Base-by-base conservation (phyloP, 1,140 invertebrate species). In the Leptinotarsa texana region DNA sequence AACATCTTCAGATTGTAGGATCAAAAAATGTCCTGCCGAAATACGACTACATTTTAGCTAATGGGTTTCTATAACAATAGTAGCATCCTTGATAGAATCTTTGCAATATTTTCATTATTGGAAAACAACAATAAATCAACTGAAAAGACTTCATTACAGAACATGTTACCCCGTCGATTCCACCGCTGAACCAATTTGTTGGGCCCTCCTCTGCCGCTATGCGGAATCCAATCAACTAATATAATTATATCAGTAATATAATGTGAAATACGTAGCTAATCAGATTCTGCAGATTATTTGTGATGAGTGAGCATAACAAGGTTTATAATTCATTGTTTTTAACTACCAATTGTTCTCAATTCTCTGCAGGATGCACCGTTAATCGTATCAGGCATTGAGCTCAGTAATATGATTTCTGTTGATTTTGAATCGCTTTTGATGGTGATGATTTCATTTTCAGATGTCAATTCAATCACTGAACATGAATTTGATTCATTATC, bases 291-390 rank as follows among this genome's bases (percentile, higher is more conserved):
- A 57, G 51, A 42, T 57, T 17, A 57, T 57, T 17, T 57, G 13
- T 57, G 51, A 57, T 57, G 51, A 57, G 51, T 57, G 51, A 57
- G 13, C n/a, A 57, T 57, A 57, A 57, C 51, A 17, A 57, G 51
- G 51, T 57, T 57, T 57, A 57, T 57, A 57, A 57, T 57, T 57
- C n/a, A 57, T 57, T 57, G 51, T 57, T 57, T 57, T 57, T 57
- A 18, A 15, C 13, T 57, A 57, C 51, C 17, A 17, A 57, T 18
- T 57, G 51, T 17, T 57, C 51, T 18, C 51, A 6, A 57, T 57
- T 57, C 51, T n/a, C 51, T 57, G 51, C 51, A 57, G 51, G 51
- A 57, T 57, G 51, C 51, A 57, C 13, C 51, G 15, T 15, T 15
- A 18, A 18, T 15, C 3, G n/a, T 57, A 17, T 15, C 51, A 57